A percentile compares a stretch with the other conserved stretches of the same genome.
These are phyloP conservation scores for Fragum whitleyi DNA, from an alignment of 2,888 invertebrate genomes.

Conservation along the genomic window DNA sequence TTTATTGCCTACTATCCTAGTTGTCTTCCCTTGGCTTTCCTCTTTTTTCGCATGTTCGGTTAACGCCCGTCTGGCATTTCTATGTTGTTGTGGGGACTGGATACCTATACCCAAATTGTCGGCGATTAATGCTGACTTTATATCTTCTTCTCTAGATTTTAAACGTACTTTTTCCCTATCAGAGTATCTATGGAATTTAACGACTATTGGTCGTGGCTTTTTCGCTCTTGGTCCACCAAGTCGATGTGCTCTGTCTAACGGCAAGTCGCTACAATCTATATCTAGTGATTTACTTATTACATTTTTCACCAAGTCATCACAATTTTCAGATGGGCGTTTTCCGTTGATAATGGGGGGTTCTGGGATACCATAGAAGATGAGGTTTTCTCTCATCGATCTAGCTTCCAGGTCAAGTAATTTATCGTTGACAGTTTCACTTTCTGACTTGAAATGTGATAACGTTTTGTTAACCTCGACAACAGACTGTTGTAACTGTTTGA, in stretches of 20 bases:
- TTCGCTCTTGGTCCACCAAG: slow-evolving; percentile 13
- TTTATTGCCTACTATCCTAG: slow-evolving; percentile 25
- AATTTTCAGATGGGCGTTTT: background rate
- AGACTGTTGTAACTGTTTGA: background rate
- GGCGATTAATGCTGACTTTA: background rate
- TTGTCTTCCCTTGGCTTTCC: slow-evolving; percentile 1
- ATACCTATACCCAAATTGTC: background rate
- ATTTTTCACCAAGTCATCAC: background rate
- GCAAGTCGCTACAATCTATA: background rate
- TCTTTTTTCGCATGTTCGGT: slow-evolving; percentile 4
- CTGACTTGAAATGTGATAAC: background rate
- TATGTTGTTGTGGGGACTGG: slow-evolving; percentile 15
- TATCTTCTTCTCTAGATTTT: background rate
- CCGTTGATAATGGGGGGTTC: no score
- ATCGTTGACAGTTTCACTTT: background rate
- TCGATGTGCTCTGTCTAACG: slow-evolving; percentile 19
- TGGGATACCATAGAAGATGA: slow-evolving; percentile 18
- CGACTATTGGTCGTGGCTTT: slow-evolving; percentile 31
- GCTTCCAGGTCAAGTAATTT: slow-evolving; percentile 19
- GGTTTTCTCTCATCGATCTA: slow-evolving; percentile 28
- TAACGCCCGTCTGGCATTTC: slow-evolving; percentile 15
- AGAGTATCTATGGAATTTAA: slow-evolving; percentile 24
- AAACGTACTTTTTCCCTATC: slow-evolving; percentile 5
- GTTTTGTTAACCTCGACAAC: background rate
- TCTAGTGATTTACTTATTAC: background rate